Conservation (phyloP, 2,797 vertebrate species). For the Poeciliopsis presidionis region DNA sequence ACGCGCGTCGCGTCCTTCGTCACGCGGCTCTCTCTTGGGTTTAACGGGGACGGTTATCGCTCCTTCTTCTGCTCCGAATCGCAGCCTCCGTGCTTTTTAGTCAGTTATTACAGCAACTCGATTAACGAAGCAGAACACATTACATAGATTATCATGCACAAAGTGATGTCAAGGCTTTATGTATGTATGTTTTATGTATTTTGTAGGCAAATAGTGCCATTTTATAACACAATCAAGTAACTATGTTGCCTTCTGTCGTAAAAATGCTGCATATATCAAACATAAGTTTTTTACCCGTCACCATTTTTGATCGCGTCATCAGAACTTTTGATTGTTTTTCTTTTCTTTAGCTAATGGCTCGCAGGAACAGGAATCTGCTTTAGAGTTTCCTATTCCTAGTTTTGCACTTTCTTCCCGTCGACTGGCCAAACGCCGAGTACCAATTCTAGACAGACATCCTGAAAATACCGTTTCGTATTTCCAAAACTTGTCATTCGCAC, state of each 20-base stretch:
- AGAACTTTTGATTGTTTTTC: neutral
- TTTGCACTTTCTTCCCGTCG: neutral
- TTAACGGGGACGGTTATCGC: slow-evolving; percentile 39
- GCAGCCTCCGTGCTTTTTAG: neutral
- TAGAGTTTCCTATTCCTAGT: neutral
- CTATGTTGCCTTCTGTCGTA: too few relatives aligned
- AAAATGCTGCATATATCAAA: too few relatives aligned
- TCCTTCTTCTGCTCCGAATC: slow-evolving; percentile 11
- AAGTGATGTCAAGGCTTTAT: neutral
- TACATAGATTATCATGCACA: neutral
- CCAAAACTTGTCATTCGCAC: neutral
- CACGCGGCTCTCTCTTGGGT: slow-evolving; percentile 32
- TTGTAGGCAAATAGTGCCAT: too few relatives aligned
- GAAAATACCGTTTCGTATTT: neutral
- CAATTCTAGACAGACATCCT: neutral
- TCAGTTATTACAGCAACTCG: neutral
- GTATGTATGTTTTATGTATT: too few relatives aligned
- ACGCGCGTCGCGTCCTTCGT: slow-evolving; percentile 15
- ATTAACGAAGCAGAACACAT: neutral
- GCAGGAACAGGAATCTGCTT: neutral
- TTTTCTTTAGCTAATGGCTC: neutral
- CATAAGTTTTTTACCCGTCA: too few relatives aligned
- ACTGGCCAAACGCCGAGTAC: neutral
- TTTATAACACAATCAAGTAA: too few relatives aligned
- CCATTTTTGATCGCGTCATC: neutral